A percentile compares a stretch with the other conserved stretches of the same genome.
phyloP scores from a whole-genome alignment of 1,140 invertebrate species.

The Drosophila nigrodunni region DNA sequence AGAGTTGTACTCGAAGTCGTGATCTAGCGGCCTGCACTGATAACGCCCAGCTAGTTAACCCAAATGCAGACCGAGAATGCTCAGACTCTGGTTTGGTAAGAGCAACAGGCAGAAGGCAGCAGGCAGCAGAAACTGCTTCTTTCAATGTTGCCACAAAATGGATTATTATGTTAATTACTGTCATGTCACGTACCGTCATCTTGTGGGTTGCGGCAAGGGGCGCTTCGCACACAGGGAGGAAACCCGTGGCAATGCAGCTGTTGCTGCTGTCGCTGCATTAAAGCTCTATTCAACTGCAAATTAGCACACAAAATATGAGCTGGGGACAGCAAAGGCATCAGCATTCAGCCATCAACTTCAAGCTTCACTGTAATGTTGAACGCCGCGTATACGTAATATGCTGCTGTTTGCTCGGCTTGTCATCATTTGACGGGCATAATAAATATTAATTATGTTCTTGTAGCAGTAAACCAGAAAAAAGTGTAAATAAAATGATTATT shows the following conservation, averaged over 20 bases:
- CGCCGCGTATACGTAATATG: constrained; percentile 44
- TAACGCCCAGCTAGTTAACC: constrained; percentile 78
- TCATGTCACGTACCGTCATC: constrained; percentile 67
- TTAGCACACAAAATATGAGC: constrained; percentile 66
- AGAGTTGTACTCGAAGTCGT: constrained; percentile 46
- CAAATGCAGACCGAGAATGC: constrained; percentile 44
- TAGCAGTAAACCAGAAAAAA: constrained; percentile 28
- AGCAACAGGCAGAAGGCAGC: constrained; percentile 29
- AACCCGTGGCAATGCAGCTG: constrained; percentile 43
- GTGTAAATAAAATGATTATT: neutral
- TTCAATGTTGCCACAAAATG: constrained; percentile 69
- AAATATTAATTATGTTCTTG: constrained; percentile 62
- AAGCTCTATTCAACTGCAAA: constrained; percentile 72
- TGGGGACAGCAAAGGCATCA: neutral
- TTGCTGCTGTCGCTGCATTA: constrained; percentile 53
- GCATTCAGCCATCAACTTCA: constrained; percentile 11
- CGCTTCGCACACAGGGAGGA: neutral
- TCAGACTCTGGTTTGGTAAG: constrained; percentile 11
- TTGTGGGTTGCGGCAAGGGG: neutral
- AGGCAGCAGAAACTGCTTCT: constrained; percentile 38
- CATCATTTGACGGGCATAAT: constrained; percentile 45
- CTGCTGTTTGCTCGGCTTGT: neutral
- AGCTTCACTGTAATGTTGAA: constrained; percentile 1
- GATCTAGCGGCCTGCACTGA: constrained; percentile 62
- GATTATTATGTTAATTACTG: constrained; percentile 82